Evolutionary conservation across 2,888 invertebrate genomes (phyloP).

Genomic region (Prosapia bicincta): DNA sequence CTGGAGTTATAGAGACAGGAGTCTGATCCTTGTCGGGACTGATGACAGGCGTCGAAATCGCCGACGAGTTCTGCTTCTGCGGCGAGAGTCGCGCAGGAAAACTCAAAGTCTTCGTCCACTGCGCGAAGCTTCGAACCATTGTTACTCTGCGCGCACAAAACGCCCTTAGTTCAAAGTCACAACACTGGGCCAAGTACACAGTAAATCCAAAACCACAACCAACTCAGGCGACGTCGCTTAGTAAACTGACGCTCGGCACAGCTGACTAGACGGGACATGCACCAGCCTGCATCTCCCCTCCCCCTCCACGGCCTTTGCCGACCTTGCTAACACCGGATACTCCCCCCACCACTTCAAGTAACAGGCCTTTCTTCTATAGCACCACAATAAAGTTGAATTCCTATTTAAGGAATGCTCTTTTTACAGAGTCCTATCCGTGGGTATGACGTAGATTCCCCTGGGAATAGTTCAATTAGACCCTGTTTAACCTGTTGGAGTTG

Average conservation of each 20-base stretch:
- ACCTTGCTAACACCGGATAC: constrained; percentile 12
- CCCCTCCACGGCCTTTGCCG: constrained; percentile 18
- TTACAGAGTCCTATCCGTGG: neutral
- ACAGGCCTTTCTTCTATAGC: neutral
- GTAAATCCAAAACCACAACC: neutral
- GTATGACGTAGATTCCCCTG: neutral
- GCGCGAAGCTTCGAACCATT: constrained; percentile 84
- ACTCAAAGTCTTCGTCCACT: constrained; percentile 90
- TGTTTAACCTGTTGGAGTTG: neutral
- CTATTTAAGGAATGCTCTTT: neutral
- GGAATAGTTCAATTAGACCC: neutral
- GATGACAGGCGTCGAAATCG: constrained; percentile 40
- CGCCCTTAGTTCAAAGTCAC: constrained; percentile 11
- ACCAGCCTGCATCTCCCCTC: neutral
- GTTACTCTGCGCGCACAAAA: constrained; percentile 1
- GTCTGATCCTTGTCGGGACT: constrained; percentile 37
- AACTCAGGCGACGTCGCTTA: neutral
- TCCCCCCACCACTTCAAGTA: constrained; percentile 3
- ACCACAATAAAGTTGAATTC: neutral
- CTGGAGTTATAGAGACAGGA: constrained; percentile 39
- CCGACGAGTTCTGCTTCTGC: constrained; percentile 71
- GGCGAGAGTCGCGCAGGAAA: constrained; percentile 83
- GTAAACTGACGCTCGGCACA: neutral
- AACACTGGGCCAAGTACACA: no score
- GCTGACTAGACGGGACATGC: neutral